These are phyloP conservation scores for Hiodon alosoides DNA, from an alignment of 2,113 vertebrate genomes.

Conservation along the genomic window DNA sequence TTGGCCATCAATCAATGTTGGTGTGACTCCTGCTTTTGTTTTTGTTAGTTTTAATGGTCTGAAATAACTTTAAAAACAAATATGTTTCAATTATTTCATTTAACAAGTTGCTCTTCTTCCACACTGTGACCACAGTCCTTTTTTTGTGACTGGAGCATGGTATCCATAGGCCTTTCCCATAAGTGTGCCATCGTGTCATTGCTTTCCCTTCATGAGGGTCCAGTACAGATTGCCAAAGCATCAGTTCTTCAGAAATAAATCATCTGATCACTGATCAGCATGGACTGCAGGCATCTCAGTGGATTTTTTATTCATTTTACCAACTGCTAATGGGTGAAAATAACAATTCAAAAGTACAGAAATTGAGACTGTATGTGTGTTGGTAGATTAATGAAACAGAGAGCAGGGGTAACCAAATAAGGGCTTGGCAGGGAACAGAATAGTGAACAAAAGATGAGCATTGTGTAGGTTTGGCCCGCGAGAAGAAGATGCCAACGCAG, in stretches of 20 bases:
- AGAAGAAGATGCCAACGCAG: neutral
- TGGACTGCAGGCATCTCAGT: slow-evolving; percentile 38
- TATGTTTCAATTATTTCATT: no score
- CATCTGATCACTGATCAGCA: slow-evolving; percentile 30
- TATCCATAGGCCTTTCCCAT: no score
- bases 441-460: neutral
- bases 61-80: no score
- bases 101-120: no score
- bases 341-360: slow-evolving; percentile 48
- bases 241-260: slow-evolving; percentile 28
- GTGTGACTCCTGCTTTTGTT: no score
- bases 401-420: slow-evolving; percentile 22
- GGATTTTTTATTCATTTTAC: slow-evolving; percentile 51
- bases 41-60: no score
- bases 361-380: slow-evolving; percentile 42
- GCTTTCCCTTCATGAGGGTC: no score
- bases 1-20: no score
- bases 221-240: neutral
- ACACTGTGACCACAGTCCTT: no score
- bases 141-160: no score
- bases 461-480: neutral
- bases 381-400: slow-evolving; percentile 43
- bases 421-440: neutral
- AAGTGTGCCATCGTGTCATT: no score
- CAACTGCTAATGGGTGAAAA: slow-evolving; percentile 52